Conservation (phyloP, 1,140 invertebrate genomes). For the Solenopsis fugax region DNA sequence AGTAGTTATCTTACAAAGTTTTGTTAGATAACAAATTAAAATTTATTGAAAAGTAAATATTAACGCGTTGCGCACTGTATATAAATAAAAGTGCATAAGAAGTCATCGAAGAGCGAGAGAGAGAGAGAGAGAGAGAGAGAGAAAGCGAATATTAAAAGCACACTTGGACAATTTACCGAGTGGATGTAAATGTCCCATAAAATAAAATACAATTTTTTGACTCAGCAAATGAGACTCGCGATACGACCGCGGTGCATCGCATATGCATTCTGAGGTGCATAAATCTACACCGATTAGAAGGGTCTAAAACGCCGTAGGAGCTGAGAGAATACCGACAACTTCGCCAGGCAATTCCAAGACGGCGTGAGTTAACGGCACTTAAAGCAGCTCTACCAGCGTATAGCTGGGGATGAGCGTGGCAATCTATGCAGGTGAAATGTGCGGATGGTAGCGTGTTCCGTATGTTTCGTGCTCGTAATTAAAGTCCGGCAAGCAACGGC, state of each 20-base stretch:
- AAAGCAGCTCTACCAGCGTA: constrained; percentile 34
- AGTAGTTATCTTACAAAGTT: not conserved
- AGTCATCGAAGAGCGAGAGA: not conserved
- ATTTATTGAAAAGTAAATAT: constrained; percentile 18
- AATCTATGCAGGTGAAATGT: constrained; percentile 48
- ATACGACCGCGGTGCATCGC: constrained; percentile 19
- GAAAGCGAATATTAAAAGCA: not conserved
- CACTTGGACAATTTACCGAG: not conserved
- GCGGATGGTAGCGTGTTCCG: constrained; percentile 56
- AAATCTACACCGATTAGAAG: constrained; percentile 58
- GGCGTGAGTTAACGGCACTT: constrained; percentile 59
- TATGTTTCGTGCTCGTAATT: constrained; percentile 73
- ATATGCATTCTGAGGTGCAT: constrained; percentile 36
- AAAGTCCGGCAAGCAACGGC: constrained; percentile 67
- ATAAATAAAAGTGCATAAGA: not conserved
- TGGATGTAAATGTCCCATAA: not conserved
- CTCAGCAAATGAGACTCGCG: not conserved
- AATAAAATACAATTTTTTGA: not conserved
- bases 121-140: no score
- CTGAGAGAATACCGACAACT: constrained; percentile 37
- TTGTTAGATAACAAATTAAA: not conserved
- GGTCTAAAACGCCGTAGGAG: constrained; percentile 30
- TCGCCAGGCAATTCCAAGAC: constrained; percentile 51
- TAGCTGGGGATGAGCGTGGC: not conserved
- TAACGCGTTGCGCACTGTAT: not conserved